Base-by-base conservation (phyloP, 2,113 vertebrate genomes). In the Chaetura pelagica region DNA sequence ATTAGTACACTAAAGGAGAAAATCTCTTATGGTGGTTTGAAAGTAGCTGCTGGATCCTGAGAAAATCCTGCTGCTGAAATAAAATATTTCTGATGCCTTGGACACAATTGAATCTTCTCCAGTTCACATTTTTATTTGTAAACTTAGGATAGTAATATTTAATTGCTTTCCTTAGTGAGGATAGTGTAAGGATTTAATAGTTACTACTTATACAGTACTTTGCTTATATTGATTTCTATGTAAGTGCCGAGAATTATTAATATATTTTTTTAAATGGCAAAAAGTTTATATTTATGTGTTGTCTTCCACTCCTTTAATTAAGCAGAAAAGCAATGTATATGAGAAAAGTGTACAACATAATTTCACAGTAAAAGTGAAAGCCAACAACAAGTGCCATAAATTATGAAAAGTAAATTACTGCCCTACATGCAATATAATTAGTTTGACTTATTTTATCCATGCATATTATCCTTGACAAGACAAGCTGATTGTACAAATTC, bases 371-470 rank as follows among this genome's bases (percentile, higher is more conserved):
- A 71, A 86, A 90, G 38, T 48, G 38, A 75, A 94, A 92, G 13
- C 27, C 21, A 63, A 48, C n/a, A 78, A 81, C 18, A 72, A 71
- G 10, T 35, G 10, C 3, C 29, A 74, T 59, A 86, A 95, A 89
- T 84, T 62, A 13, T 67, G 38, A 89, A 10, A 91, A 81, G 48
- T 24, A 76, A 87, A 85, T 61, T 5, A 52, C 5, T 59, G 48
- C 20, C 15, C 7, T 78, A 89, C 89, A 92, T 78, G 22, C 44
- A 77, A 54, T 57, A 20, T 52, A 92, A 64, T 73, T 93, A 55
- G 6, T 46, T 94, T 68, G 44, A 74, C 24, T 88, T 91, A 62
- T 84, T 93, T 94, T 90, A 92, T 71, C 49, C 32, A 62, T 52
- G 58, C 12, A 8, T 78, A 75, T 90, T 71, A 79, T 27, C 23